Evolutionary conservation across 2,797 vertebrate genomes (phyloP).

Genomic region (Clangula hyemalis): DNA sequence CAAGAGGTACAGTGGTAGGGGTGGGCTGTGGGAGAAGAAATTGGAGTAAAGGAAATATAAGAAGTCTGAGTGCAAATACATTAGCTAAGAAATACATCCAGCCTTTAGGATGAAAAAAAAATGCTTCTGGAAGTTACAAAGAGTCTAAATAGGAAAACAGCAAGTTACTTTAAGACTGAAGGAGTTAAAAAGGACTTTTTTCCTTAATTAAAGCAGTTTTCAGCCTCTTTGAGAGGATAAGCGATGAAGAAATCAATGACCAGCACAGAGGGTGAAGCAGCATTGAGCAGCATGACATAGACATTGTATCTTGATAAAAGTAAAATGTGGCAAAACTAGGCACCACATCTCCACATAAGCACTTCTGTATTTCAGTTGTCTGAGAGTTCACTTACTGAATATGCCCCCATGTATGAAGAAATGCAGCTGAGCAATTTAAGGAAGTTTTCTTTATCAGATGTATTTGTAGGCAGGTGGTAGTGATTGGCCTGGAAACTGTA

Average conservation of each 20-base stretch:
- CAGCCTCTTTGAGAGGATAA: neutral
- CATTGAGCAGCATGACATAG: neutral
- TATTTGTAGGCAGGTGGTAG: slow-evolving; percentile 3
- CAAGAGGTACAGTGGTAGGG: neutral
- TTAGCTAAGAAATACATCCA: neutral
- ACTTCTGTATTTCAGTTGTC: neutral
- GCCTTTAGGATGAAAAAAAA: neutral
- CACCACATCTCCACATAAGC: neutral
- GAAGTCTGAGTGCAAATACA: neutral
- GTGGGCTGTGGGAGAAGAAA: neutral
- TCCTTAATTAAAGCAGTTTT: neutral
- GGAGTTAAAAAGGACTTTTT: neutral
- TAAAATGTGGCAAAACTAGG: neutral
- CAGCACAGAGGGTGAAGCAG: neutral
- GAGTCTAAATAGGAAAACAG: neutral
- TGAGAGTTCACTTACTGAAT: neutral
- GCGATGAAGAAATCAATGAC: neutral
- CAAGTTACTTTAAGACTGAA: neutral
- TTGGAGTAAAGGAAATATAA: neutral
- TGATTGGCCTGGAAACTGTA: neutral
- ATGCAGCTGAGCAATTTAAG: slow-evolving; percentile 13
- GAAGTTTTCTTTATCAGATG: neutral
- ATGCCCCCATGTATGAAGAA: neutral
- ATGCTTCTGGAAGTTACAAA: neutral
- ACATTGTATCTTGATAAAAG: neutral